A percentile compares a stretch with the other conserved stretches of the same genome.
phyloP scores from a whole-genome alignment of 2,888 invertebrate species.

The Dendrolimus pini region DNA sequence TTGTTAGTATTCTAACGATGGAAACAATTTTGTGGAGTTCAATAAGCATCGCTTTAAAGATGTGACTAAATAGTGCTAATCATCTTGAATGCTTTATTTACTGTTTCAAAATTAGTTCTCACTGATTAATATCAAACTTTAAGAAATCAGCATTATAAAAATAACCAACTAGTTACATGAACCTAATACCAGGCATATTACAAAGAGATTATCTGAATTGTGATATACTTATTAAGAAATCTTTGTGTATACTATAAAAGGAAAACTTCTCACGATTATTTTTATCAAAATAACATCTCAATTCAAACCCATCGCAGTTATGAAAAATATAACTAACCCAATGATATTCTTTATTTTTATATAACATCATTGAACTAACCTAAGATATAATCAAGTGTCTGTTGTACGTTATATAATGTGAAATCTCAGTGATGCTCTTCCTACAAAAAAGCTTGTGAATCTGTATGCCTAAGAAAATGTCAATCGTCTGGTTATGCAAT shows the following conservation, averaged over 20 bases:
- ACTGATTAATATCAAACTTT: background rate
- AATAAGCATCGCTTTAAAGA: too few relatives aligned
- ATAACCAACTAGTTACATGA: background rate
- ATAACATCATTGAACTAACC: too few relatives aligned
- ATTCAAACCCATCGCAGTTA: background rate
- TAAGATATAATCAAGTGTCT: background rate
- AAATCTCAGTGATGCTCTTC: background rate
- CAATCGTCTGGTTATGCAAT: constrained; percentile 60
- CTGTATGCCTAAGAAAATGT: constrained; percentile 46
- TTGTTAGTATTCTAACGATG: too few relatives aligned
- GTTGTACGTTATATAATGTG: background rate
- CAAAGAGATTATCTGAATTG: background rate
- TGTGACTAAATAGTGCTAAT: too few relatives aligned
- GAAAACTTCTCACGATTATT: background rate
- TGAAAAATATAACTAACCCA: too few relatives aligned
- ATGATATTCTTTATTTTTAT: too few relatives aligned
- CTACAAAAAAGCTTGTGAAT: constrained; percentile 4
- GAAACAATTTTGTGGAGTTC: too few relatives aligned
- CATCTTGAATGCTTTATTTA: too few relatives aligned
- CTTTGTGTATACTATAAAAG: background rate
- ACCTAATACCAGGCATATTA: background rate
- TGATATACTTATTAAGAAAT: background rate
- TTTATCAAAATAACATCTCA: background rate
- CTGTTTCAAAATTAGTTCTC: background rate
- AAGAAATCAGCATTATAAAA: background rate